Conservation (phyloP, 2,113 vertebrate species). For the Poeciliopsis occidentalis region DNA sequence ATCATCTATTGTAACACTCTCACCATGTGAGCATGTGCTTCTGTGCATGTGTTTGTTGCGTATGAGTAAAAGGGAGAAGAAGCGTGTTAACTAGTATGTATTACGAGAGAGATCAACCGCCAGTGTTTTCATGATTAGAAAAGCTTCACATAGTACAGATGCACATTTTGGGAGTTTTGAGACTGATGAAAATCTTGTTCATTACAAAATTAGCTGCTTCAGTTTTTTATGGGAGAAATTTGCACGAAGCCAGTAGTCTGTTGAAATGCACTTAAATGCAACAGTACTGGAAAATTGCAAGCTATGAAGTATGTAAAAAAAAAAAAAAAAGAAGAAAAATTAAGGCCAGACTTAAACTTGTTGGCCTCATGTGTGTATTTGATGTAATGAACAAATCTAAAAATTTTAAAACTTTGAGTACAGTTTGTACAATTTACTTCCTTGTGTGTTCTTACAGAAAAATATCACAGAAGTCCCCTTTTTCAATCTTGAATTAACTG, state of each 20-base stretch:
- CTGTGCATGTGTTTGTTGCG: constrained; percentile 1
- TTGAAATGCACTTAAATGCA: not conserved
- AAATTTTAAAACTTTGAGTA: not conserved
- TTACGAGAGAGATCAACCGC: constrained; percentile 47
- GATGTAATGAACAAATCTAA: no score
- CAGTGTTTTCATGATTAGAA: constrained; percentile 30
- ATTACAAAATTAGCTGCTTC: not conserved
- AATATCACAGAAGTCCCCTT: not conserved
- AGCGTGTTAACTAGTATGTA: constrained; percentile 17
- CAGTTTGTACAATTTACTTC: not conserved
- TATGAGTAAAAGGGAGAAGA: constrained; percentile 22
- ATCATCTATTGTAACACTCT: constrained; percentile 61
- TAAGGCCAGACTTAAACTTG: no score
- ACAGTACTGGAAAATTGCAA: not conserved
- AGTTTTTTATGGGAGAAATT: not conserved
- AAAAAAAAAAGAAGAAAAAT: no score
- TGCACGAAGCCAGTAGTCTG: not conserved
- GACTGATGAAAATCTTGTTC: not conserved
- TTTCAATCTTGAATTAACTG: not conserved
- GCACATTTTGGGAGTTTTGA: constrained; percentile 25
- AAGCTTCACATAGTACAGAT: constrained; percentile 41
- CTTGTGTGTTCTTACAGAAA: not conserved
- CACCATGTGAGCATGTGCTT: constrained; percentile 6
- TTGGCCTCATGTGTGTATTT: no score
- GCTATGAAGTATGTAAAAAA: no score